Evolutionary conservation across 1,140 invertebrate genomes (phyloP), one percentile per base, ranked within the genome.

Genomic region (Pissodes strobi): DNA sequence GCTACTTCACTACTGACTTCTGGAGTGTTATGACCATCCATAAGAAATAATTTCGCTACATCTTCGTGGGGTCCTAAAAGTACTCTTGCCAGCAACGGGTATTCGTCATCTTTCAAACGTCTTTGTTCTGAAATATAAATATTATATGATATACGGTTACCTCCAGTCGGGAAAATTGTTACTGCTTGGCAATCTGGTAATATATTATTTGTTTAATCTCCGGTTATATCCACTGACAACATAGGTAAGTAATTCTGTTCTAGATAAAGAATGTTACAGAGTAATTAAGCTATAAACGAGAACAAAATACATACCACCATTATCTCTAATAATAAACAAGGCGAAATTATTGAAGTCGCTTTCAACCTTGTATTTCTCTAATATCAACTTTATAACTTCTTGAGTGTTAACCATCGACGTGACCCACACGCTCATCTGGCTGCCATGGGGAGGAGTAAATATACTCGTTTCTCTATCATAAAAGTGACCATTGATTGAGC

Each of bases 311-410:
- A 77, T 78, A 90, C 89, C 89, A 75, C 91, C 91, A 79, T 91
- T 92, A 75, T 93, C 91, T 58, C 88, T 83, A 38, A 94, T 85
- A 39, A 93, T 85, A 75, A 89, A 94, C 12, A 94, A 78, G 8
- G 90, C 89, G 80, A 93, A 94, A 79, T 92, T 88, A 55, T 86
- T 83, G 1, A 89, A 82, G 64, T 87, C 84, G 70, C 86, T 91
- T 79, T 88, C 91, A 68, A 94, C 90, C 81, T 92, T 92, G 76
- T 94, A 94, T 74, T 94, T 94, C 66, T 94, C 91, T 19, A 94
- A 79, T 77, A 94, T 84, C 27, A 92, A 83, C 79, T 91, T 92
- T 38, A 94, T 91, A 12, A 94, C 91, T 76, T 93, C 90, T 61
- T 86, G 84, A 17, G 90, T 89, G 64, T 86, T 90, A 25, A 93